phyloP scores from a whole-genome alignment of 2,888 invertebrate genomes.

The Conomelus anceps region DNA sequence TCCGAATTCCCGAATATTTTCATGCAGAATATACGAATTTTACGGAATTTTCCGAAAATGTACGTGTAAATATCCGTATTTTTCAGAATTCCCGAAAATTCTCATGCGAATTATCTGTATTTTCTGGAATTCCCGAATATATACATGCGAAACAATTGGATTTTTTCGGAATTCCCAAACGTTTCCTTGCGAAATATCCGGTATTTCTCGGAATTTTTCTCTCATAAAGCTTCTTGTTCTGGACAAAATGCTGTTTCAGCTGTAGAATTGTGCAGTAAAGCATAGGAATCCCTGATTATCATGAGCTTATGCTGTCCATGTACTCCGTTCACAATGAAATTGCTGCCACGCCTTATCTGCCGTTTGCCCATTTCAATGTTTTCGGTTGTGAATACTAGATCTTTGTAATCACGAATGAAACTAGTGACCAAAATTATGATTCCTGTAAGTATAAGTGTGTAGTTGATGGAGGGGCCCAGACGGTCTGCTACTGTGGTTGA shows the following conservation, averaged over 20 bases:
- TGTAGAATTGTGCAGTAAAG: conserved; percentile 41
- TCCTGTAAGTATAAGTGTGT: conserved; percentile 65
- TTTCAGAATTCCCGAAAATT: neutral
- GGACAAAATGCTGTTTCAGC: conserved; percentile 29
- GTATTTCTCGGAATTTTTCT: too few relatives aligned
- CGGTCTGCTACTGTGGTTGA: conserved; percentile 71
- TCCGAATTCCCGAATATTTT: neutral
- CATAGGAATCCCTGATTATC: conserved; percentile 53
- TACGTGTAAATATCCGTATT: neutral
- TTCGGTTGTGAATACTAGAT: conserved; percentile 61
- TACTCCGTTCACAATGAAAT: conserved; percentile 51
- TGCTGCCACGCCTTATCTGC: conserved; percentile 60
- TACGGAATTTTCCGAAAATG: neutral
- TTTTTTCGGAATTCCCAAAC: too few relatives aligned
- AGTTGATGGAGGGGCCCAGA: conserved; percentile 61
- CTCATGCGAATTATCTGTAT: neutral
- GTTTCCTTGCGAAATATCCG: neutral
- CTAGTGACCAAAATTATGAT: conserved; percentile 56
- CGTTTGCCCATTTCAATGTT: conserved; percentile 64
- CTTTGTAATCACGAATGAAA: conserved; percentile 68
- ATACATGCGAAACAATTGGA: too few relatives aligned
- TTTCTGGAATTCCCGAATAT: neutral
- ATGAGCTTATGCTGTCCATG: conserved; percentile 54
- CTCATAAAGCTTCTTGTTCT: conserved; percentile 16
- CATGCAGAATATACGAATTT: neutral